A percentile compares a stretch with the other conserved stretches of the same genome.
phyloP scores from a whole-genome alignment of 2,888 invertebrate species.

The Eristalis tenax region DNA sequence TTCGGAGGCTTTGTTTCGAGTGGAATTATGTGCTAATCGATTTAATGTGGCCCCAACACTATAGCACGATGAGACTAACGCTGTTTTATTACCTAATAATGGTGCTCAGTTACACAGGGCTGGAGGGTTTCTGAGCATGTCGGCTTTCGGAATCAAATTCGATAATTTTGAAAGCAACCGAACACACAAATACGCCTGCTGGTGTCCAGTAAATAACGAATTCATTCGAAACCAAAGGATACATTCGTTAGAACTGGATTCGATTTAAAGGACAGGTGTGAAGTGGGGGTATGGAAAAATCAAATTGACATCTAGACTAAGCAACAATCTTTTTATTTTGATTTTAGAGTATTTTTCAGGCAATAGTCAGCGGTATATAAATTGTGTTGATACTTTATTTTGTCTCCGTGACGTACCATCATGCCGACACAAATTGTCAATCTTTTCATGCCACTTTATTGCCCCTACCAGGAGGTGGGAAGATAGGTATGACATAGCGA shows the following conservation, averaged over 20 bases:
- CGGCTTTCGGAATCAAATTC: background rate
- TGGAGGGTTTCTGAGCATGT: background rate
- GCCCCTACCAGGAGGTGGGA: too few relatives aligned
- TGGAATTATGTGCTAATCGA: slow-evolving; percentile 72
- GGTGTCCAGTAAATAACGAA: background rate
- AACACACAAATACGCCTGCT: background rate
- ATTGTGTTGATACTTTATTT: too few relatives aligned
- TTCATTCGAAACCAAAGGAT: background rate
- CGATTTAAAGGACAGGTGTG: too few relatives aligned
- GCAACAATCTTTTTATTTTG: background rate
- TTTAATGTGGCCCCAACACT: slow-evolving; percentile 41
- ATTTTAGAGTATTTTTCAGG: too few relatives aligned
- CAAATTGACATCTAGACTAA: background rate
- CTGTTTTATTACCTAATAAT: slow-evolving; percentile 57
- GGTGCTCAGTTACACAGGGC: background rate
- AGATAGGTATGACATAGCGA: too few relatives aligned
- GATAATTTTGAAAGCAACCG: background rate
- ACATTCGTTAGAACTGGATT: too few relatives aligned
- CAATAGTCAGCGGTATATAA: too few relatives aligned
- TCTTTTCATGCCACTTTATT: too few relatives aligned
- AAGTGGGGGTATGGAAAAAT: too few relatives aligned
- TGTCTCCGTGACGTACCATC: too few relatives aligned
- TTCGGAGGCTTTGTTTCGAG: slow-evolving; percentile 61
- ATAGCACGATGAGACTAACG: slow-evolving; percentile 11
- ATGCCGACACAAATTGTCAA: too few relatives aligned